A percentile compares a stretch with the other conserved stretches of the same genome.
Conservation (phyloP, 1,140 invertebrate genomes). For the Danaus melanippus region DNA sequence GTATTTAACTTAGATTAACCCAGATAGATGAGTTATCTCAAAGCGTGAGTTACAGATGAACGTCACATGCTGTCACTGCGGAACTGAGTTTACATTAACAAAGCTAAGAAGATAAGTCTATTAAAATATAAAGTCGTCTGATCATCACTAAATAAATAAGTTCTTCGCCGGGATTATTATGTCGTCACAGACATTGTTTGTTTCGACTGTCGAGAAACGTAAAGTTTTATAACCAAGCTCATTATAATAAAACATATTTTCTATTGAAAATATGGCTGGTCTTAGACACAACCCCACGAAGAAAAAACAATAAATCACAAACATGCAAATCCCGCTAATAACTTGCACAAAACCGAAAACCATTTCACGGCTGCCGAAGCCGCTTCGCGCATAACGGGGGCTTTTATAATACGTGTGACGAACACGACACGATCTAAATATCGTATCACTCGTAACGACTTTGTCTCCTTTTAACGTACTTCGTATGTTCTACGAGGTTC, state of each 20-base stretch:
- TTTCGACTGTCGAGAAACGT: conserved; percentile 9
- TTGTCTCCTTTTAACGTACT: too few species aligned
- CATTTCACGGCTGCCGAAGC: conserved; percentile 63
- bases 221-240: conserved; percentile 35
- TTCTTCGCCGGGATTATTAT: too few species aligned
- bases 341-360: conserved; percentile 70
- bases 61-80: too few species aligned
- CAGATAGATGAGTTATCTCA: too few species aligned
- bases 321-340: conserved; percentile 70
- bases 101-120: too few species aligned
- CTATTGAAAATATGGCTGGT: conserved; percentile 37
- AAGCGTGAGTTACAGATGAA: too few species aligned
- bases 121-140: too few species aligned
- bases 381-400: conserved; percentile 26
- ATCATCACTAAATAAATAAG: too few species aligned
- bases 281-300: conserved; percentile 24
- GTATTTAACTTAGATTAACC: too few species aligned
- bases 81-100: too few species aligned
- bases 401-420: conserved; percentile 17
- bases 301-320: conserved; percentile 67
- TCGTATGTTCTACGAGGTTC: too few species aligned
- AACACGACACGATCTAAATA: conserved; percentile 19
- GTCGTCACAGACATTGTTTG: too few species aligned
- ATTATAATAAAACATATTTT: conserved; percentile 29
- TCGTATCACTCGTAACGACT: background rate